Conservation (phyloP, 2,797 vertebrate genomes). For the Gymnopithys bicolor region DNA sequence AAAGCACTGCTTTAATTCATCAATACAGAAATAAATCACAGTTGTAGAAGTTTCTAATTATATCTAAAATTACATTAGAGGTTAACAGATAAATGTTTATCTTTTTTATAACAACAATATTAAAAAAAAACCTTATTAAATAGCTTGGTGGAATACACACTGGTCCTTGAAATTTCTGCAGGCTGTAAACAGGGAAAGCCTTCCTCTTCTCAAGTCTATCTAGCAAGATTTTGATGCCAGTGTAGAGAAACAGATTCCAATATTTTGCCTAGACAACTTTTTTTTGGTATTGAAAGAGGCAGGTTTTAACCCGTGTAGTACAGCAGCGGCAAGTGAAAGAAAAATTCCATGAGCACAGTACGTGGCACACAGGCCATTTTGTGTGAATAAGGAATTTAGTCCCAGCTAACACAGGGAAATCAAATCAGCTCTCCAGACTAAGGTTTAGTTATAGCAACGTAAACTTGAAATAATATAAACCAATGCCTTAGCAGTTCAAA, state of each 20-base stretch:
- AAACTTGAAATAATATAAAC: constrained; percentile 10
- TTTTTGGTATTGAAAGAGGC: not conserved
- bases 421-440: not conserved
- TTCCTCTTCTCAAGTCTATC: not conserved
- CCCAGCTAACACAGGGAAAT: not conserved
- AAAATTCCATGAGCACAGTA: not conserved
- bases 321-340: not conserved
- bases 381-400: not conserved
- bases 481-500: not conserved
- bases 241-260: not conserved
- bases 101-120: not conserved
- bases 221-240: not conserved
- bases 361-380: not conserved
- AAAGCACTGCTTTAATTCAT: not conserved
- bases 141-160: not conserved
- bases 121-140: not conserved
- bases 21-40: not conserved
- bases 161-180: not conserved
- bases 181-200: not conserved
- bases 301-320: not conserved
- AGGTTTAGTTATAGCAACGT: not conserved
- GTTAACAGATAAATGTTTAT: not conserved
- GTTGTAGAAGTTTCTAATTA: not conserved
- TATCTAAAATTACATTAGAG: not conserved
- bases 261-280: not conserved